Conservation (phyloP, 2,888 invertebrate genomes). For the Zygothrica quintamaculata region DNA sequence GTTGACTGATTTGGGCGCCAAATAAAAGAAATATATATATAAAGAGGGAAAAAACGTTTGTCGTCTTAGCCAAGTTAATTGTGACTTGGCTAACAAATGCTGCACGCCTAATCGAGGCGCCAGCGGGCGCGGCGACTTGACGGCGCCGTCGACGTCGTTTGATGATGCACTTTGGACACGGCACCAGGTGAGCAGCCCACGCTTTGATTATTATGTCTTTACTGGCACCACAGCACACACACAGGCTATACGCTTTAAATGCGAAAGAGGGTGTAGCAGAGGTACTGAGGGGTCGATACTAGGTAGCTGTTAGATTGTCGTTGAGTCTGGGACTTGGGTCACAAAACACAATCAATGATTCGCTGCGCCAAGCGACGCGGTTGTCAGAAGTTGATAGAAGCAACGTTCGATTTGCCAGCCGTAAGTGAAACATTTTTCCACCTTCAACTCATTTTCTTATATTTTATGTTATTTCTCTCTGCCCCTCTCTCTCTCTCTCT, state of each 20-base stretch:
- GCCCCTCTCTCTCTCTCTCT: too few species aligned
- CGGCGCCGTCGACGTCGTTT: slow-evolving; percentile 76
- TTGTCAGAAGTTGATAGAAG: slow-evolving; percentile 71
- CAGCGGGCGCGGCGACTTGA: slow-evolving; percentile 76
- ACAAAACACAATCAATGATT: slow-evolving; percentile 72
- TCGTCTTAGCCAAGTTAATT: neutral
- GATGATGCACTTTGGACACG: slow-evolving; percentile 46
- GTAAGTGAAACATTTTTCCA: slow-evolving; percentile 20
- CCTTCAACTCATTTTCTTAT: slow-evolving; percentile 7
- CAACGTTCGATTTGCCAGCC: slow-evolving; percentile 36
- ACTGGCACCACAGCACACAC: slow-evolving; percentile 9
- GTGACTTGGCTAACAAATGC: slow-evolving; percentile 29
- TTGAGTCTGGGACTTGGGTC: slow-evolving; percentile 6
- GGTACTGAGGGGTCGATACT: too few species aligned
- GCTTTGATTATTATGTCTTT: slow-evolving; percentile 32
- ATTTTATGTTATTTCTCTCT: neutral
- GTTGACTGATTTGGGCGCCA: slow-evolving; percentile 71
- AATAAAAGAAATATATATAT: too few species aligned
- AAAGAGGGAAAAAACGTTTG: too few species aligned
- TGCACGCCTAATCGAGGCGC: slow-evolving; percentile 80
- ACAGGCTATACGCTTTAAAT: too few species aligned
- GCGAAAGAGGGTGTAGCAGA: too few species aligned
- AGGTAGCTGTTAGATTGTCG: neutral
- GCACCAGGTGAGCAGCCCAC: slow-evolving; percentile 41
- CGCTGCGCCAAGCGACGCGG: slow-evolving; percentile 64